Percentiles rank a stretch among this genome's conserved stretches.
Evolutionary conservation across 2,113 vertebrate species (phyloP).

Genomic region (Ageneiosus marmoratus): DNA sequence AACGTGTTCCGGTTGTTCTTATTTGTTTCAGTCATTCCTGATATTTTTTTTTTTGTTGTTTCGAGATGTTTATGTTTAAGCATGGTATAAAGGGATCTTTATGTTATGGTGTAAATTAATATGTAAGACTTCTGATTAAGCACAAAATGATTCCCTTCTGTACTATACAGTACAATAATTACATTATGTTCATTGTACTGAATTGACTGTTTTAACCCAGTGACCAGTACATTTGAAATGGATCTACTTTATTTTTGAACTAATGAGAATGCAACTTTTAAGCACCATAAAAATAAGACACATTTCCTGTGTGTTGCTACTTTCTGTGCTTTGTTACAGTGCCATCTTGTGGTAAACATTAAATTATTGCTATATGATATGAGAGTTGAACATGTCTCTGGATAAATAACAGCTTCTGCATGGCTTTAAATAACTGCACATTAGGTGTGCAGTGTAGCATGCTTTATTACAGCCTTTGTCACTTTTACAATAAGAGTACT

Average conservation of each 20-base stretch:
- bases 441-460: conserved; percentile 48
- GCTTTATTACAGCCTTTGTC: conserved; percentile 68
- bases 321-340: conserved; percentile 23
- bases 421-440: conserved; percentile 4
- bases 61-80: conserved; percentile 45
- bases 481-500: conserved; percentile 62
- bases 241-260: conserved; percentile 31
- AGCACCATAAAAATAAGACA: not conserved
- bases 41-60: conserved; percentile 23
- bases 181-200: conserved; percentile 46
- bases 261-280: not conserved
- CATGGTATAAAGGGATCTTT: conserved; percentile 61
- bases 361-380: not conserved
- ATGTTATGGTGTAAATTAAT: conserved; percentile 37
- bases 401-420: not conserved
- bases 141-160: conserved; percentile 48
- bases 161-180: not conserved
- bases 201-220: not conserved
- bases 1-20: not conserved
- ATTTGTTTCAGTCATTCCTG: not conserved
- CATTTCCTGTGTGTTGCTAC: not conserved
- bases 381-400: not conserved
- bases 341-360: conserved; percentile 53
- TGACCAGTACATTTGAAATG: not conserved
- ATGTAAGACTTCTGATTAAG: conserved; percentile 71